Conservation (phyloP, 2,888 invertebrate genomes). For the Drosophila stalkeri region DNA sequence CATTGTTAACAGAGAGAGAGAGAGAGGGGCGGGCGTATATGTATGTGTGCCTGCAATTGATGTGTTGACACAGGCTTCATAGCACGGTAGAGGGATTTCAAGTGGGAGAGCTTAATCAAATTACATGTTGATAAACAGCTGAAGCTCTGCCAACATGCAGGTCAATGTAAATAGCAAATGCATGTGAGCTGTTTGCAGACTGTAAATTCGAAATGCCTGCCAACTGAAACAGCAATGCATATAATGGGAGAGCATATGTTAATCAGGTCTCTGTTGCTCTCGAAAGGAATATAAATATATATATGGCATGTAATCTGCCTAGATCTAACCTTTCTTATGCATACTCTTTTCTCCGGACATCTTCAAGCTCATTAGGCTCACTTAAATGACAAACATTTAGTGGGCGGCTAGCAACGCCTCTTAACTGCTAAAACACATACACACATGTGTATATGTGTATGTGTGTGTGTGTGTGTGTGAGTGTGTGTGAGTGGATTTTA, state of each 20-base stretch:
- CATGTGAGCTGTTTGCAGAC: constrained; percentile 52
- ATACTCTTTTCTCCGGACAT: constrained; percentile 12
- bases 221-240: constrained; percentile 28
- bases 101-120: constrained; percentile 49
- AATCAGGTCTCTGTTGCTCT: constrained; percentile 20
- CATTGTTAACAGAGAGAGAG: constrained; percentile 8
- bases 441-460: constrained; percentile 1
- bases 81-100: constrained; percentile 4
- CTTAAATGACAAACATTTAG: constrained; percentile 19
- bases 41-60: constrained; percentile 1
- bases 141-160: constrained; percentile 52
- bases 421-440: constrained; percentile 4
- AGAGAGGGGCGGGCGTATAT: neutral
- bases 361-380: constrained; percentile 25
- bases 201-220: constrained; percentile 22
- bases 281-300: too few relatives aligned
- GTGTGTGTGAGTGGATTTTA: constrained; percentile 27
- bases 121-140: constrained; percentile 63
- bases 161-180: constrained; percentile 62
- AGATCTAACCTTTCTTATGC: neutral
- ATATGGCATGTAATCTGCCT: constrained; percentile 12
- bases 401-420: neutral
- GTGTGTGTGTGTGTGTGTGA: neutral
- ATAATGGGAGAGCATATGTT: constrained; percentile 43
- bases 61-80: constrained; percentile 35